Conservation (phyloP, 1,140 invertebrate species). For the Drosophila mojavensis region DNA sequence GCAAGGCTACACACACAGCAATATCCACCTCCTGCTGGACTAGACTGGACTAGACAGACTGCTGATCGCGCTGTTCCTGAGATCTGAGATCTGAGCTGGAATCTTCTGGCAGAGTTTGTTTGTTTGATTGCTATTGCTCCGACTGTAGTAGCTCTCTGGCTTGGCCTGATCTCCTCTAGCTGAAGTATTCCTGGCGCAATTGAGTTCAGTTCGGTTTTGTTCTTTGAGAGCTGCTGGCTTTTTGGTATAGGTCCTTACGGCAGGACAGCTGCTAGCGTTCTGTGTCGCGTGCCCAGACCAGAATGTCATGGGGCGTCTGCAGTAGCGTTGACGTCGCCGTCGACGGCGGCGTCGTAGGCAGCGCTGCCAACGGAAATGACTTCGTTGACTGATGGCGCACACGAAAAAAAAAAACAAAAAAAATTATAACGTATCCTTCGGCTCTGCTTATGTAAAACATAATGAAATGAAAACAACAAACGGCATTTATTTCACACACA, state of each 20-base stretch:
- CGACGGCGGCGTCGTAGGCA: constrained; percentile 28
- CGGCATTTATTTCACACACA: constrained; percentile 64
- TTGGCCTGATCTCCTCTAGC: too few relatives aligned
- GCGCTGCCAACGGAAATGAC: constrained; percentile 76
- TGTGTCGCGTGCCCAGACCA: constrained; percentile 83
- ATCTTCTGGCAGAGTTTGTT: too few relatives aligned
- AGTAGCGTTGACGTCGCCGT: constrained; percentile 14
- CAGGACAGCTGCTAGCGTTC: constrained; percentile 80
- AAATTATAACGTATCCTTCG: constrained; percentile 53
- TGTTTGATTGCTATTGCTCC: too few relatives aligned
- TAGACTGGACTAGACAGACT: too few relatives aligned
- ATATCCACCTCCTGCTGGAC: too few relatives aligned
- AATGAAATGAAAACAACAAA: constrained; percentile 72
- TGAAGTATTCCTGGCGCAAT: too few relatives aligned
- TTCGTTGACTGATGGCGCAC: constrained; percentile 77
- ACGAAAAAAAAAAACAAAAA: constrained; percentile 28
- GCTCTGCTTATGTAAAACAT: constrained; percentile 67
- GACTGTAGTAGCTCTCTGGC: too few relatives aligned
- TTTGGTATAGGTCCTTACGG: constrained; percentile 56
- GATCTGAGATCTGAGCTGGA: too few relatives aligned
- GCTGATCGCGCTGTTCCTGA: too few relatives aligned
- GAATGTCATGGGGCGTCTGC: constrained; percentile 72
- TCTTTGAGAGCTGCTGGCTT: constrained; percentile 1
- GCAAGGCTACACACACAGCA: neutral
- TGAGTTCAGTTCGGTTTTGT: too few relatives aligned